phyloP scores from a whole-genome alignment of 64 coral and sea anemone genomes.

The Montipora capricornis region DNA sequence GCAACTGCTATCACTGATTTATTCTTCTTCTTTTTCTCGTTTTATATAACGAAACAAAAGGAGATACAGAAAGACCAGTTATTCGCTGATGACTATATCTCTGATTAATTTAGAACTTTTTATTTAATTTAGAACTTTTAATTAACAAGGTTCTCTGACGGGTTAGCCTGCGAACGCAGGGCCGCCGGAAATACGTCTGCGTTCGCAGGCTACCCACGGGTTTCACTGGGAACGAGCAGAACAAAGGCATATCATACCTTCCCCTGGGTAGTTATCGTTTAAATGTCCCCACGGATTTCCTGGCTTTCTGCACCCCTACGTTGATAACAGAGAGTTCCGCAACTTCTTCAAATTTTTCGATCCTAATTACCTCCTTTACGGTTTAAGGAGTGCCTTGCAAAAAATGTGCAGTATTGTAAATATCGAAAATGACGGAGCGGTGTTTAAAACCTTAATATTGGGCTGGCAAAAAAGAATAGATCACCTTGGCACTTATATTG shows the following conservation, averaged over 20 bases:
- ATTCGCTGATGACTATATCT: no score
- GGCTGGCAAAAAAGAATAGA: neutral
- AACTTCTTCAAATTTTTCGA: conserved; percentile 24
- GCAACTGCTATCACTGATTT: no score
- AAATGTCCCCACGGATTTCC: neutral
- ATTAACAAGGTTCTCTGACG: no score
- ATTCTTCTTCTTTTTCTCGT: no score
- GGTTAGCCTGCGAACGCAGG: no score
- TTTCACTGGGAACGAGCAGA: no score
- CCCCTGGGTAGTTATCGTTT: neutral
- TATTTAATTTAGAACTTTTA: no score
- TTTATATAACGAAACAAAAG: no score
- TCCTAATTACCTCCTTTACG: neutral
- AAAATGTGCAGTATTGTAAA: neutral
- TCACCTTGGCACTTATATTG: conserved; percentile 1
- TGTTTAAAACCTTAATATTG: neutral
- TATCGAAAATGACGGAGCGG: neutral
- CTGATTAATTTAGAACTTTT: no score
- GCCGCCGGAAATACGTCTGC: no score
- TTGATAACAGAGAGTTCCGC: neutral
- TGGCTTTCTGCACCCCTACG: neutral
- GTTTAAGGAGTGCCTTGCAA: neutral
- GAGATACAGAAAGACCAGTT: no score
- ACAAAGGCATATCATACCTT: neutral
- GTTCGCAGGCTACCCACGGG: no score